Conservation (phyloP, 35 echinoderm and acorn worm species). For the Ophiothrix spiculata region DNA sequence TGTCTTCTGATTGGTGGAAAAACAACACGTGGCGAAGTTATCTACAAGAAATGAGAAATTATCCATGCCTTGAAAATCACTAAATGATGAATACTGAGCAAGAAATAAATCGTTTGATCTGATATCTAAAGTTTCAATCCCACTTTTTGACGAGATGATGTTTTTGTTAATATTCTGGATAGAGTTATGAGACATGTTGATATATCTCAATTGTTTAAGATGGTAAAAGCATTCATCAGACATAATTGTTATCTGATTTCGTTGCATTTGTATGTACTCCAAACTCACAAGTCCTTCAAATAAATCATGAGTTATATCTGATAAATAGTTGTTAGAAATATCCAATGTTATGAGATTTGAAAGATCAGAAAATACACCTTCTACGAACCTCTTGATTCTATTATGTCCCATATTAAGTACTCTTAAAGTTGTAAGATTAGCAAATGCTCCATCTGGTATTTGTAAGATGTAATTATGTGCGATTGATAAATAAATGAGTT, state of each 20-base stretch:
- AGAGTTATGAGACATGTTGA: background rate
- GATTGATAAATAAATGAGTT: background rate
- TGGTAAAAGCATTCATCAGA: background rate
- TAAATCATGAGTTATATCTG: background rate
- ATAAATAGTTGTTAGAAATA: background rate
- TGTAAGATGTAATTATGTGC: background rate
- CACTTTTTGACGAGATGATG: background rate
- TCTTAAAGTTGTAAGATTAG: background rate
- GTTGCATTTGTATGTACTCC: background rate
- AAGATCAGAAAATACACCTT: background rate
- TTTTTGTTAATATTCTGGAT: background rate
- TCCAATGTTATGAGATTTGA: background rate
- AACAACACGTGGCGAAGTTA: background rate
- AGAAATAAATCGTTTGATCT: background rate
- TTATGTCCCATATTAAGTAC: background rate
- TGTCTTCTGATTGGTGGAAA: background rate
- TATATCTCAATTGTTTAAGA: background rate
- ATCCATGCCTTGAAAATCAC: background rate
- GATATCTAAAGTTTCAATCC: background rate
- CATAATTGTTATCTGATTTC: background rate
- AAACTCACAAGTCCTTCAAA: background rate
- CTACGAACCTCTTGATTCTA: background rate
- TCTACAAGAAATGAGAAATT: background rate
- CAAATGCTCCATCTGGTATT: background rate
- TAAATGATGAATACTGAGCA: background rate